These are phyloP conservation scores for Psilopsiagon aymara DNA, from an alignment of 2,113 vertebrate species.

Conservation along the genomic window DNA sequence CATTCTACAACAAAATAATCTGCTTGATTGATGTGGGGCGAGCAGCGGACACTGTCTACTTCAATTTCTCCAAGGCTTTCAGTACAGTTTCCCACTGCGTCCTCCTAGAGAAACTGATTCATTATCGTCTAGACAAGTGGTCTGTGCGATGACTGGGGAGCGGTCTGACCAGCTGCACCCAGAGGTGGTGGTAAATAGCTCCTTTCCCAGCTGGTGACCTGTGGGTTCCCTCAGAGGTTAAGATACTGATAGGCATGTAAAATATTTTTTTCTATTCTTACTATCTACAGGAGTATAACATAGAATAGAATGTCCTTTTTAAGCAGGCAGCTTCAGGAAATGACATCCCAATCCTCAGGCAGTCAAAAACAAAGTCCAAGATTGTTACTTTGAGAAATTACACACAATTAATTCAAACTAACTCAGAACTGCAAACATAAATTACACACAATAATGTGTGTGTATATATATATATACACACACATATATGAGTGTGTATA, in stretches of 20 bases:
- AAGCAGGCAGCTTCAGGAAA: not conserved
- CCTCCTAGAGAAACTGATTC: not conserved
- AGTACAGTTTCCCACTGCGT: not conserved
- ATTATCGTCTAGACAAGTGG: not conserved
- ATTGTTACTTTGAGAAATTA: not conserved
- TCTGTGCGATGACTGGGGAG: not conserved
- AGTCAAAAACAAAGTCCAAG: not conserved
- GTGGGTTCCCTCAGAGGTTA: not conserved
- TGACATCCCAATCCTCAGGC: not conserved
- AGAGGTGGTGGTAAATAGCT: not conserved
- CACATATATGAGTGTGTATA: accelerated
- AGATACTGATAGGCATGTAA: not conserved
- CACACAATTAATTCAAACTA: not conserved
- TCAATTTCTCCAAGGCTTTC: not conserved
- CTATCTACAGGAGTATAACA: not conserved
- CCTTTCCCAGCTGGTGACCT: not conserved
- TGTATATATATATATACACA: not conserved
- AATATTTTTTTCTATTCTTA: not conserved
- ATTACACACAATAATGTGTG: not conserved
- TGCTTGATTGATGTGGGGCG: not conserved
- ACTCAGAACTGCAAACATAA: not conserved
- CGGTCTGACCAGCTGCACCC: not conserved
- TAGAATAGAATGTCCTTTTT: not conserved
- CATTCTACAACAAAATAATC: not conserved
- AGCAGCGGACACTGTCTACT: not conserved